Evolutionary conservation across 2,113 vertebrate genomes (phyloP).

Genomic region (Oncorhynchus gorbuscha): DNA sequence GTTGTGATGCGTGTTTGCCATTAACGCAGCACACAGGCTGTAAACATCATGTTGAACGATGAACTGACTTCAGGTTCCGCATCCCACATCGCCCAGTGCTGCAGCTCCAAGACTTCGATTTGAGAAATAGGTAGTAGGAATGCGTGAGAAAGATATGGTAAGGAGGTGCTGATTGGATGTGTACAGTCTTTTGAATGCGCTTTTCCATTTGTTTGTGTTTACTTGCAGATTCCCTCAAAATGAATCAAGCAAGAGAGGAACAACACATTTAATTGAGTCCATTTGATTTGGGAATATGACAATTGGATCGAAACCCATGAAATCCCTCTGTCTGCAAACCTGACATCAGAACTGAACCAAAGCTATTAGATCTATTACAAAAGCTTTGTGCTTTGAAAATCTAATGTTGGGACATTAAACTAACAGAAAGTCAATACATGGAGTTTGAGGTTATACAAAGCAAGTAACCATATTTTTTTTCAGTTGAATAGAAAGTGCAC

Average conservation of each 20-base stretch:
- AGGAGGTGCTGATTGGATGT: background rate
- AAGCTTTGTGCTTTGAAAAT: conserved; percentile 8
- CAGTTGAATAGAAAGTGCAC: too few relatives aligned
- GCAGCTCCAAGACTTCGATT: background rate
- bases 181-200: conserved; percentile 14
- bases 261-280: conserved; percentile 2
- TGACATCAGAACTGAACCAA: background rate
- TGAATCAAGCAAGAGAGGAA: conserved; percentile 23
- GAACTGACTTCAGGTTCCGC: background rate
- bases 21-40: background rate
- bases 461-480: background rate
- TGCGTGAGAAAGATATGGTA: background rate
- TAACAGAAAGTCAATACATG: background rate
- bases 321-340: background rate
- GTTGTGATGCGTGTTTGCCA: background rate
- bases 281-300: background rate
- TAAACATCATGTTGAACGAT: conserved; percentile 7
- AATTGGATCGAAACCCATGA: background rate
- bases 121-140: background rate
- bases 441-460: background rate
- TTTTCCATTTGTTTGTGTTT: conserved; percentile 12
- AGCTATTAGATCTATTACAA: background rate
- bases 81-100: background rate
- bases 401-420: background rate
- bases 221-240: conserved; percentile 30